Base-by-base conservation (phyloP, 2,888 invertebrate genomes). In the Punctoribates punctum region DNA sequence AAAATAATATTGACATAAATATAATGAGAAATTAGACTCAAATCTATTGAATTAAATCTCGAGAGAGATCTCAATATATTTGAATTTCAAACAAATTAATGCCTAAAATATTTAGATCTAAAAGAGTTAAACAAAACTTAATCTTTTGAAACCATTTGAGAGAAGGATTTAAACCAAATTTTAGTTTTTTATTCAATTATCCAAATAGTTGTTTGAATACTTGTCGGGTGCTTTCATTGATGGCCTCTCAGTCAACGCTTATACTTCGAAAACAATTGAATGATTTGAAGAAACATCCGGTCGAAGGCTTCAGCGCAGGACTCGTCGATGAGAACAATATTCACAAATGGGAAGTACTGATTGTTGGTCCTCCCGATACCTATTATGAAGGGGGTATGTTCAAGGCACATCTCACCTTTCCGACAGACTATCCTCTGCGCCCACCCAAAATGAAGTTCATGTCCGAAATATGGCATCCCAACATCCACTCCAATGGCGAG, bases 271-370 rank as follows among this genome's bases (percentile, higher is more conserved):
- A 67, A 20, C 77, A 77, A 54, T 38, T 79, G 11, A n/a, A 48
- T 96, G 98, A 99, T 89, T 87, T 98, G 84, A 95, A 95, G 87
- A 96, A 97, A 88, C 96, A 96, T 89, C 97, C 98, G 84, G 97
- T 97, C 75, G 97, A 98, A 89, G 98, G 98, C 83, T 99, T 99
- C 89, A 98, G 98, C 87, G 99, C 98, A 86, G 99, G 99, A 82
- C 89, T 99, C 82, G 94, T 97, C 86, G 97, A 98, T 87, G 99
- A 99, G 88, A 93, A 95, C 89, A 97, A 99, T 87, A 96, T 99
- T 85, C 98, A 94, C 87, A 90, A 94, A 88, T 99, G 98, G 98
- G 97, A 98, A 89, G 97, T 99, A 82, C 90, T 99, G 83, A 97
- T 99, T 85, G 97, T 98, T 87, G 99, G 99, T 82, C 98, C 98